Evolutionary conservation across 2,888 invertebrate genomes (phyloP), one percentile per base, ranked within the genome.

Genomic region (Tetragonula carbonaria): DNA sequence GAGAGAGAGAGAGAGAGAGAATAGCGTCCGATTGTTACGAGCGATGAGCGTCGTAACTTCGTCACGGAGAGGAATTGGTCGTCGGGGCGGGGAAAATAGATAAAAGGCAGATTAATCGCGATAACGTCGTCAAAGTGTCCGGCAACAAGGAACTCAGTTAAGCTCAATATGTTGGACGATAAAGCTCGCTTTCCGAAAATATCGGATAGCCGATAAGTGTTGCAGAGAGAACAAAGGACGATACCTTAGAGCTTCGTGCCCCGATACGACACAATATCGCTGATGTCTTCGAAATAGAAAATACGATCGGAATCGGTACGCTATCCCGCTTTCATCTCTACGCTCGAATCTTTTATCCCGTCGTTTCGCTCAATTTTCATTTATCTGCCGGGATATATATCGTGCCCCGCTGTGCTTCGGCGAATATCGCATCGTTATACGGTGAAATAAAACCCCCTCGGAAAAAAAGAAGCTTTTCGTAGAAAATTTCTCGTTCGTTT

Each of bases 91-190:
- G 33, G 21, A n/a, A 55, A 70, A 8, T 57, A 70, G 74, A 82
- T 65, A 71, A 50, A 18, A 45, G 18, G 50, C 55, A 62, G 79
- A 79, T 82, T 82, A 82, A 78, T 79, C 79, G 70, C 50, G 82
- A 82, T 82, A 74, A 74, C 74, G 59, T 65, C 70, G 63, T 76
- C 76, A 57, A 82, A 82, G 68, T 81, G 74, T 59, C 66, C 38
- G 74, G 53, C 66, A 67, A 77, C 57, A 74, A 76, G 84, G 81
- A 87, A 86, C 84, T 85, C 77, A 74, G 88, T 89, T 88, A 86
- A 87, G 85, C 85, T 82, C 67, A 73, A 73, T 75, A 74, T 80
- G 76, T 76, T n/a, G 67, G 38, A 72, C 51, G 68, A 75, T 67
- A 72, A 68, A 74, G 70, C 79, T 74, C 57, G 74, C 65, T 62